Base-by-base conservation (phyloP, 1,140 invertebrate species). In the Drosophila suzukii region DNA sequence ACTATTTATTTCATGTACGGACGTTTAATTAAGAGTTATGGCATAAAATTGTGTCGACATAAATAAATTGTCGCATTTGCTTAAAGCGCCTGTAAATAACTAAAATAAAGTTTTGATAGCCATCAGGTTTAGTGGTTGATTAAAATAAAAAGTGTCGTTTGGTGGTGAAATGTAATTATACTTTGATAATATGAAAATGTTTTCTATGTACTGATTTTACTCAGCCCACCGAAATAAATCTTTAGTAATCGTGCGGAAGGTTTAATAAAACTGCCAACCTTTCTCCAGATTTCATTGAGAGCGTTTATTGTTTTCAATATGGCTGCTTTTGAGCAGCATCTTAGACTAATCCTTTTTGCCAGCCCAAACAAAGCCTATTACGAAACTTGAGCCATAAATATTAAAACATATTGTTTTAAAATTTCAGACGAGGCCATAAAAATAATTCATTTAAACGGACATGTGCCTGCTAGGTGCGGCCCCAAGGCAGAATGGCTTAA, bases 341-440 rank as follows among this genome's bases (percentile, higher is more conserved):
- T 56, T 13, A n/a, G 46, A 12, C 32, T 49, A 84, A 84, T 68
- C 65, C 74, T 78, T 86, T 78, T 78, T 27, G 4, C n/a, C 30
- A 49, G 50, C 43, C 41, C 10, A 20, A 47, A 47, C 43, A 47
- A 36, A 58, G 15, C 54, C 38, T 55, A 63, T 49, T 59, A 62
- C 38, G 53, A 82, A 83, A 60, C 73, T 88, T 88, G n/a, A 36
- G 67, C 50, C 60, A 88, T 88, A 88, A 88, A 88, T 88, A 88
- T 88, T 79, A 74, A 79, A 86, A 65, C 50, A 63, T 73, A 79
- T 77, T 88, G 71, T 78, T 76, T 68, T 55, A 59, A 65, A 76
- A 65, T 67, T 71, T 66, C 36, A 59, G 56, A 17, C 43, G 44
- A 47, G 55, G 54, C 61, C 75, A 78, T 78, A 76, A 88, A 88